Base-by-base conservation (phyloP, 2,113 vertebrate genomes). In the Eclectus roratus region DNA sequence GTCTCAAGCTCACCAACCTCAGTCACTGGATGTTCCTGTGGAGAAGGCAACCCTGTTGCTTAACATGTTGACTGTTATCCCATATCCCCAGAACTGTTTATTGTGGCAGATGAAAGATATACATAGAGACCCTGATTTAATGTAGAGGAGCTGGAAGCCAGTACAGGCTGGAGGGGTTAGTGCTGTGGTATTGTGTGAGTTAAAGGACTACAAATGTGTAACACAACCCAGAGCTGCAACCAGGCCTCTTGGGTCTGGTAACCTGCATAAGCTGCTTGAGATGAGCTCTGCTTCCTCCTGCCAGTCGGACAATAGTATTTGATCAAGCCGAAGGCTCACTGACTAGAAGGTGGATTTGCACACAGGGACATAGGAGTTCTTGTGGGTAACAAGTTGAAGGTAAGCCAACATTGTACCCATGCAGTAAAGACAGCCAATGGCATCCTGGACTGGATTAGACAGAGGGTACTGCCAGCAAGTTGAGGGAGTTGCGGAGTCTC, bases 1-100 rank as follows among this genome's bases (percentile, higher is more conserved):
- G 0, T 17, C 64, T 12, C 13, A 25, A 44, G 7, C 33, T 85
- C 13, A 0, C 47, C 0, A 0, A 21, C 63, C 63, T 90, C 56
- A 41, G 27, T 24, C 25, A 10, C 16, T 28, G 85, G 13, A 20
- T 47, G 28, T 24, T 76, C 73, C 41, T 17, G 24, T 2, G 8
- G 39, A 76, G 41, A 73, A 78, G 31, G 41, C 60, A 80, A 81
- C 53, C 14, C n/a, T 58, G 7, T 21, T 83, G 41, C 5, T 84
- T 37, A 46, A 50, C 13, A 17, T 1, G 0, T 20, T 47, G 39
- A 18, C 37, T 73, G 39, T 52, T 44, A 44, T 5, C 44, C 35
- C 56, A 29, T 25, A 70, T 65, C 24, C 56, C 43, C 13, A 5
- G 29, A 68, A 52, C n/a, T 60, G 24, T 27, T 80, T 39, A 3